Evolutionary conservation across 1,140 invertebrate genomes (phyloP).

Genomic region (Dinothrombium tinctorium): DNA sequence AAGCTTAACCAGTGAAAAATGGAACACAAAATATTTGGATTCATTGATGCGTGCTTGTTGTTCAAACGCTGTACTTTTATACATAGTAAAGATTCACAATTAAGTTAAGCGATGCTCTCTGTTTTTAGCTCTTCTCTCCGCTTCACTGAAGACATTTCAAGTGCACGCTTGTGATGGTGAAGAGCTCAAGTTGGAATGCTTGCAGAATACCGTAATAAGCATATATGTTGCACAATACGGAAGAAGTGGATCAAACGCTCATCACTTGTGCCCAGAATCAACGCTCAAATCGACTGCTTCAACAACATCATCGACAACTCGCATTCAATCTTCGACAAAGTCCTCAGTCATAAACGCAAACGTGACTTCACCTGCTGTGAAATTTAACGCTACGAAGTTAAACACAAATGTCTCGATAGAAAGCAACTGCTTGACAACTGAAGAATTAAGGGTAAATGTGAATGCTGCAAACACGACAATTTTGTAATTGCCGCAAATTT

Average conservation of each 20-base stretch:
- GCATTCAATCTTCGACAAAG: not conserved
- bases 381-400: no score
- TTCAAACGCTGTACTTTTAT: no score
- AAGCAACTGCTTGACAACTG: not conserved
- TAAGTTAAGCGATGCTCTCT: no score
- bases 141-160: constrained; percentile 64
- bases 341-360: not conserved
- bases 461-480: not conserved
- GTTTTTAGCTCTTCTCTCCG: constrained; percentile 49
- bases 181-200: constrained; percentile 53
- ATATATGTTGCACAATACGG: constrained; percentile 48
- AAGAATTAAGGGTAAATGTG: no score
- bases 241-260: constrained; percentile 9
- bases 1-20: no score
- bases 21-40: no score
- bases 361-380: no score
- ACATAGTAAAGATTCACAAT: no score
- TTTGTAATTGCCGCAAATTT: not conserved
- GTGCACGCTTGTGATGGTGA: constrained; percentile 64
- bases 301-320: not conserved
- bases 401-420: no score
- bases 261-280: not conserved
- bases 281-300: not conserved
- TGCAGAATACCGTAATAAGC: constrained; percentile 56
- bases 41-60: no score